Evolutionary conservation across 2,797 vertebrate species (phyloP).

Genomic region (Sitta carolinensis): DNA sequence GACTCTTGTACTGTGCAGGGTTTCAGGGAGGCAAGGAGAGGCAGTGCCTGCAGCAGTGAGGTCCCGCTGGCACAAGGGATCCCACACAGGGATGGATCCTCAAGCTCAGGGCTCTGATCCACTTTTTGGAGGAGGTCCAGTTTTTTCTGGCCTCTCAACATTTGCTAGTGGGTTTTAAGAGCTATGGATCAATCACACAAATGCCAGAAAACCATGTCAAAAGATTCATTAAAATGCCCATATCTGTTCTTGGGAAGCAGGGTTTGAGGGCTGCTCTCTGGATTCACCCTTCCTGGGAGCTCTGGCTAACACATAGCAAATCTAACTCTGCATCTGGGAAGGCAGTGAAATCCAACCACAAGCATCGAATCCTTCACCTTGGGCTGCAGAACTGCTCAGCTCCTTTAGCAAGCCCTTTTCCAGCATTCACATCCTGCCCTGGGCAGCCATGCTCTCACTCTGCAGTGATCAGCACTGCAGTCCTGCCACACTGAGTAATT

Average conservation of each 20-base stretch:
- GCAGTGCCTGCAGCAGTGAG: neutral
- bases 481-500: slow-evolving; percentile 5
- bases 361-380: neutral
- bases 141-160: neutral
- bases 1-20: neutral
- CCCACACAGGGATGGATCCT: neutral
- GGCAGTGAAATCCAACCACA: neutral
- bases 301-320: neutral
- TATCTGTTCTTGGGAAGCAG: neutral
- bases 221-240: neutral
- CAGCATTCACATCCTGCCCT: neutral
- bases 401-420: neutral
- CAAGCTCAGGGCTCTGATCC: neutral
- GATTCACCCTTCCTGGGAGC: neutral
- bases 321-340: neutral
- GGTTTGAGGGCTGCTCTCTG: neutral
- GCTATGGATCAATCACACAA: neutral
- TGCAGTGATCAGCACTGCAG: neutral
- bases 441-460: neutral
- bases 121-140: neutral
- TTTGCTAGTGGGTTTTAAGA: neutral
- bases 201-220: neutral
- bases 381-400: neutral
- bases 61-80: rapidly evolving
- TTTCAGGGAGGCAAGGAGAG: neutral